Percentiles rank a stretch among this genome's conserved stretches.
These are phyloP conservation scores for Nyctereutes procyonoides DNA, from an alignment of 2,113 vertebrate species.

Conservation along the genomic window DNA sequence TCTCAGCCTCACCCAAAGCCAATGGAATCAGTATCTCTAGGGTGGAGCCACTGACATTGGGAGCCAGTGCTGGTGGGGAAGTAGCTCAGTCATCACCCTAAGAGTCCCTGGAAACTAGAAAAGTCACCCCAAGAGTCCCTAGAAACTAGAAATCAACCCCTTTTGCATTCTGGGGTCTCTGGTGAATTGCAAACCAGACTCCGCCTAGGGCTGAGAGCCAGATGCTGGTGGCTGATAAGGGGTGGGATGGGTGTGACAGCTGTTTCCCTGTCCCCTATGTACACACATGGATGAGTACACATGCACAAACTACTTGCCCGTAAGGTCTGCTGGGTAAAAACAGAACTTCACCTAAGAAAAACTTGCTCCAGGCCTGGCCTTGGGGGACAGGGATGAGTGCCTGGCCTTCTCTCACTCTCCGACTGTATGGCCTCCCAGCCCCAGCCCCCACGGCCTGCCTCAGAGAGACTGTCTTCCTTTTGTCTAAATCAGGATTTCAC, in stretches of 20 bases:
- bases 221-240: not conserved
- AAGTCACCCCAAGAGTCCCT: not conserved
- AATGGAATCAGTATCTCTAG: not conserved
- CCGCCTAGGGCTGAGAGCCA: not conserved
- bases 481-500: not conserved
- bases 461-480: not conserved
- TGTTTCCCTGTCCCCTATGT: not conserved
- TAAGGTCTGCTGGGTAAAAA: not conserved
- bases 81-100: not conserved
- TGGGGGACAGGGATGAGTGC: too few species aligned
- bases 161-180: not conserved
- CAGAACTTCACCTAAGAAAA: not conserved
- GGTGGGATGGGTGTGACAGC: too few species aligned
- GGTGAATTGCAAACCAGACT: not conserved
- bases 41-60: not conserved
- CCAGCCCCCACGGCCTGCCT: not conserved
- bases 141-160: not conserved
- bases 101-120: not conserved
- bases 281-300: too few species aligned
- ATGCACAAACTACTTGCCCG: not conserved
- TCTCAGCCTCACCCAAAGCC: not conserved
- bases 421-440: fast-evolving
- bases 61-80: not conserved
- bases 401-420: not conserved
- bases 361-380: not conserved